Evolutionary conservation across 2,888 invertebrate species (phyloP).

Genomic region (Macrostomum cliftonense): DNA sequence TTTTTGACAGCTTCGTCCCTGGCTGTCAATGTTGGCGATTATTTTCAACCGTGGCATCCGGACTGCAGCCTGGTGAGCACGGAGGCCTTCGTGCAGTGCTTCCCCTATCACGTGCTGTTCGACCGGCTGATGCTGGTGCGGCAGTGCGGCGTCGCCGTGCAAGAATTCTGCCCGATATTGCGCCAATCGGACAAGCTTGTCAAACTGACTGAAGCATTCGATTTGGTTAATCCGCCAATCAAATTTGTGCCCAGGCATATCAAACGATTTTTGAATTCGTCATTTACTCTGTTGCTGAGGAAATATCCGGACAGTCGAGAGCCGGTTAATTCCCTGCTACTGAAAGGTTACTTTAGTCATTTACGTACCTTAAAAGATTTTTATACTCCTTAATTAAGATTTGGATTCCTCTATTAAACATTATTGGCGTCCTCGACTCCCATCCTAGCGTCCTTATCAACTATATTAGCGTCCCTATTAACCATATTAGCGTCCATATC

Average conservation of each 20-base stretch:
- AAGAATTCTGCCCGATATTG: slow-evolving; percentile 14
- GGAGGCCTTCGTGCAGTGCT: slow-evolving; percentile 22
- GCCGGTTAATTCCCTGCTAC: not conserved
- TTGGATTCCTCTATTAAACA: too few relatives aligned
- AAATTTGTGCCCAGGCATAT: slow-evolving; percentile 21
- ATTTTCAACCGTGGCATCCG: slow-evolving; percentile 5
- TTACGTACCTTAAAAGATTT: too few relatives aligned
- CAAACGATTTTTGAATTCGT: slow-evolving; percentile 24
- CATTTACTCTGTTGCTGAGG: slow-evolving; percentile 17
- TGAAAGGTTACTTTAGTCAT: not conserved
- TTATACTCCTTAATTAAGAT: too few relatives aligned
- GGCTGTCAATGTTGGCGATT: not conserved
- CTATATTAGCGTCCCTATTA: too few relatives aligned
- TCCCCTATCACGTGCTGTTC: slow-evolving; percentile 29
- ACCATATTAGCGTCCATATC: too few relatives aligned
- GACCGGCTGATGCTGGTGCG: slow-evolving; percentile 18
- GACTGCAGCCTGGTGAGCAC: slow-evolving; percentile 15
- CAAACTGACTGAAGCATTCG: slow-evolving; percentile 17
- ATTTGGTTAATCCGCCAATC: slow-evolving; percentile 23
- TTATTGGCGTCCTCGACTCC: too few relatives aligned
- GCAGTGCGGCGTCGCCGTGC: slow-evolving; percentile 22
- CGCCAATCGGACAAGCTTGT: slow-evolving; percentile 6
- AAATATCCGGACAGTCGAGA: not conserved
- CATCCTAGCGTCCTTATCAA: too few relatives aligned
- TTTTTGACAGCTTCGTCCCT: slow-evolving; percentile 2